Evolutionary conservation across 2,113 vertebrate species (phyloP).

Genomic region (Pachycephala philippinensis): DNA sequence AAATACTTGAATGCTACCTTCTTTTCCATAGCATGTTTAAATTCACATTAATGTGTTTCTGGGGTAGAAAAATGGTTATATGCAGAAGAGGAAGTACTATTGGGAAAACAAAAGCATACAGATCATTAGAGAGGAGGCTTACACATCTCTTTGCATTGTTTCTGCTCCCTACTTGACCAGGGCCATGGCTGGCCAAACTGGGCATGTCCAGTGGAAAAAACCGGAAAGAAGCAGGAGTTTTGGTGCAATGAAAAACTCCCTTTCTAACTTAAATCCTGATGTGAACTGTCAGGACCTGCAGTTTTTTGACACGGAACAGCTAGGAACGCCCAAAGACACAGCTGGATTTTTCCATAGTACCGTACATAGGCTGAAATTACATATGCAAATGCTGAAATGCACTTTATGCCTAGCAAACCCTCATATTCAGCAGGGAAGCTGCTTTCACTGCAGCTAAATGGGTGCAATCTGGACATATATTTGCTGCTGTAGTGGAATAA

Average conservation of each 20-base stretch:
- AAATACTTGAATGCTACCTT: neutral
- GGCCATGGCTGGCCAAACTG: neutral
- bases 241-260: neutral
- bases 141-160: neutral
- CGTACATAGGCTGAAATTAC: neutral
- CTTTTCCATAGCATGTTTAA: neutral
- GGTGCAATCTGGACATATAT: neutral
- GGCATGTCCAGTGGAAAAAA: neutral
- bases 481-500: neutral
- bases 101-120: neutral
- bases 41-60: neutral
- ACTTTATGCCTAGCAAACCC: neutral
- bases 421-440: neutral
- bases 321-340: neutral
- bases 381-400: neutral
- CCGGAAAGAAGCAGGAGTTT: neutral
- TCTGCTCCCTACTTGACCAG: neutral
- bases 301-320: neutral
- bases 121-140: neutral
- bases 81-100: neutral
- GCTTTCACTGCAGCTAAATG: conserved; percentile 13
- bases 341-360: neutral
- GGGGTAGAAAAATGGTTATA: neutral
- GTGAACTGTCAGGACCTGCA: neutral
- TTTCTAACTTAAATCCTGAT: neutral